Evolutionary conservation across 2,888 invertebrate species (phyloP).

Genomic region (Sisyra nigra): DNA sequence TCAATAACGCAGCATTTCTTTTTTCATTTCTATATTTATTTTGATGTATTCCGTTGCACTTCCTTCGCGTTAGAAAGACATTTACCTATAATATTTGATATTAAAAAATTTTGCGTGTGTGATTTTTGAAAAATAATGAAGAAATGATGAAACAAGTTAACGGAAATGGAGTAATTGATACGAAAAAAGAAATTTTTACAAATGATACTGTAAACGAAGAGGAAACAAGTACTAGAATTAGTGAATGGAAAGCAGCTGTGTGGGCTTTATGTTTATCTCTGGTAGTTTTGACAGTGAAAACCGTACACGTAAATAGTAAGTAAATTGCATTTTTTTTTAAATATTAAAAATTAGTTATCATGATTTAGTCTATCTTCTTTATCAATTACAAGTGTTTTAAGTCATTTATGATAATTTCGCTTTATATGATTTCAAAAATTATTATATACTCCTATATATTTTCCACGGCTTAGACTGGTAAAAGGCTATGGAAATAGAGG

Average conservation of each 20-base stretch:
- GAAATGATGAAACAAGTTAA: constrained; percentile 7
- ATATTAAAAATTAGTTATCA: too few species aligned
- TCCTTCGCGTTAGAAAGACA: not conserved
- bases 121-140: not conserved
- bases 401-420: too few species aligned
- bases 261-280: constrained; percentile 21
- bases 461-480: too few species aligned
- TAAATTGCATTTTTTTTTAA: constrained; percentile 10
- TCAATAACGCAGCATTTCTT: too few species aligned
- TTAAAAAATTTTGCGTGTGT: not conserved
- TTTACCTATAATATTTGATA: not conserved
- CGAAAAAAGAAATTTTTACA: constrained; percentile 7
- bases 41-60: not conserved
- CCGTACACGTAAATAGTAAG: constrained; percentile 22
- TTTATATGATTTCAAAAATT: too few species aligned
- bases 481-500: too few species aligned
- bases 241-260: constrained; percentile 22
- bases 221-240: constrained; percentile 16
- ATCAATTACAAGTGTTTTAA: too few species aligned
- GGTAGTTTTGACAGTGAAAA: constrained; percentile 19
- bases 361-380: too few species aligned
- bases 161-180: constrained; percentile 9
- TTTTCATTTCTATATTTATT: too few species aligned
- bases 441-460: too few species aligned
- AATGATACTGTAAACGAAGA: constrained; percentile 8